Evolutionary conservation across 2,113 vertebrate species (phyloP).

Genomic region (Spilogale gracilis): DNA sequence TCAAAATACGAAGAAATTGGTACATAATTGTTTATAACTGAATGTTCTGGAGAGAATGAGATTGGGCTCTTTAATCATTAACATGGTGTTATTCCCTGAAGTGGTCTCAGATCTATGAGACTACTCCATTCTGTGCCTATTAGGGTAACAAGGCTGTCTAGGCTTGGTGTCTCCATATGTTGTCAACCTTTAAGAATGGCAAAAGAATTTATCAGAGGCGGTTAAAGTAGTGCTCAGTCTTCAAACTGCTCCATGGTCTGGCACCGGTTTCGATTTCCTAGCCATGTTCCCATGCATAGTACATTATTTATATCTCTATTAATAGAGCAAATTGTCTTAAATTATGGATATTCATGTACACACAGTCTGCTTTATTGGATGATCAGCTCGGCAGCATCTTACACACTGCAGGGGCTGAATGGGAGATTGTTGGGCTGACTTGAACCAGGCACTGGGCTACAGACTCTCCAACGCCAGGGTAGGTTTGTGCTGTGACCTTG

Average conservation of each 20-base stretch:
- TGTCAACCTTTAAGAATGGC: not conserved
- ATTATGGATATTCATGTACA: not conserved
- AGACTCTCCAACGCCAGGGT: not conserved
- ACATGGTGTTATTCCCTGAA: not conserved
- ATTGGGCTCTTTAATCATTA: slow-evolving; percentile 10
- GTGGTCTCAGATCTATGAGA: not conserved
- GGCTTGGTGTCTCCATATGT: not conserved
- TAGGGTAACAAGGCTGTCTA: not conserved
- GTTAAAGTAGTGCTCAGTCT: not conserved
- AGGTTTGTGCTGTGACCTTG: not conserved
- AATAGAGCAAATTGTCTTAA: slow-evolving; percentile 36
- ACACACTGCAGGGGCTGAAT: not conserved
- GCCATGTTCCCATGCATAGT: not conserved
- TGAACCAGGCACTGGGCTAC: not conserved
- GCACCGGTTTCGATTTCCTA: not conserved
- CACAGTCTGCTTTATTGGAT: not conserved
- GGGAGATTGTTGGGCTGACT: not conserved
- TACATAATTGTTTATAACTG: not conserved
- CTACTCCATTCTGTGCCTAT: not conserved
- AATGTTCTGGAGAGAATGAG: not conserved
- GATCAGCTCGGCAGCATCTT: not conserved
- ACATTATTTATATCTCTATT: slow-evolving; percentile 60
- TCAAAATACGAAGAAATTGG: not conserved
- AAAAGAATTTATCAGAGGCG: slow-evolving; percentile 13
- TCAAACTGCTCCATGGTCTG: not conserved